Base-by-base conservation (phyloP, 2,888 invertebrate species). In the Chironomus riparius region DNA sequence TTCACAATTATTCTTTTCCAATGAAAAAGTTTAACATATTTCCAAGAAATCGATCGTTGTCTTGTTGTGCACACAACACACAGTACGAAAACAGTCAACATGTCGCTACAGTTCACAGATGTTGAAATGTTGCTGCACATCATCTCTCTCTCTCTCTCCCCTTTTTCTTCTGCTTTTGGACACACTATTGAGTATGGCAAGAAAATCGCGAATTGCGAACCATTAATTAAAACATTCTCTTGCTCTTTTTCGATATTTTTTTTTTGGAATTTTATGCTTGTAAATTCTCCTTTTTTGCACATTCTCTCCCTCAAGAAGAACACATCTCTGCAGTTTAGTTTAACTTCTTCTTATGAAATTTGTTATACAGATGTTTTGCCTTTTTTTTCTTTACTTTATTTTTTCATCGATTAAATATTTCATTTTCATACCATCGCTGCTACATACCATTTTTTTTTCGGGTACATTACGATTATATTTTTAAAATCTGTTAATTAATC, bases 151-250 rank as follows among this genome's bases (percentile, higher is more conserved):
- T 50, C 15, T 15, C 50, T 50, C 50, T 10, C 2, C 48, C 48
- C 13, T 12, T 48, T 12, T n/a, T 47, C 13, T 48, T 18, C 15
- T 56, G 56, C 38, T 38, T 24, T 13, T 65, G 65, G 22, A 65
- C 65, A 65, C 65, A 65, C 65, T 65, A 22, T 22, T 24, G 21
- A 65, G 24, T 65, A 13, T 65, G 18, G 13, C n/a, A 56, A 15
- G 15, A 56, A 62, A 65, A 5, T 21, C 24, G 21, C 21, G 65
- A 65, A 65, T 65, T 65, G 65, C 65, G 24, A 65, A 74, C 74
- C 74, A 74, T 74, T 74, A 74, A 74, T 74, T 74, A 74, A 74
- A 74, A 74, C 74, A 74, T 74, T 74, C 62, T 68, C 68, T 68
- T 24, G 65, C 65, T 65, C 22, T 13, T 13, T 24, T 13, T 65